These are phyloP conservation scores for Camponotus floridanus DNA, from an alignment of 1,140 invertebrate genomes.

Conservation along the genomic window DNA sequence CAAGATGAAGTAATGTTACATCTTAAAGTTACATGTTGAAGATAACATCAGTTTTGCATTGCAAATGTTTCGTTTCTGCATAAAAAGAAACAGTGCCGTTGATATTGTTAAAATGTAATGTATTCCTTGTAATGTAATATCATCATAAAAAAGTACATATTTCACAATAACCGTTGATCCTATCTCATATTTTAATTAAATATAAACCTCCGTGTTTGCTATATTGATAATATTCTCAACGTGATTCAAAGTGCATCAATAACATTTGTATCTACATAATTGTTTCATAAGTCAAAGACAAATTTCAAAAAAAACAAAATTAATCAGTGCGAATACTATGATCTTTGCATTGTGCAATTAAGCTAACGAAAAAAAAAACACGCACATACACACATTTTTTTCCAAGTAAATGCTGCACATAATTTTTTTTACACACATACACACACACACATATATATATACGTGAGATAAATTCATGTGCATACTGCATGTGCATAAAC, in stretches of 20 bases:
- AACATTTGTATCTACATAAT: neutral
- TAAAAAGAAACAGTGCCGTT: constrained; percentile 18
- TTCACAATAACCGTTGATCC: constrained; percentile 50
- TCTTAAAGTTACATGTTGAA: no score
- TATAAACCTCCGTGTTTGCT: neutral
- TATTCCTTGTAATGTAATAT: neutral
- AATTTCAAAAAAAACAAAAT: neutral
- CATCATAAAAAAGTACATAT: constrained; percentile 31
- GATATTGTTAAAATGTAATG: constrained; percentile 4
- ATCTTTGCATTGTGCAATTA: no score
- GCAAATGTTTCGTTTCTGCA: constrained; percentile 1
- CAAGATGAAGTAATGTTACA: neutral
- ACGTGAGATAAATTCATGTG: neutral
- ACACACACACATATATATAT: neutral
- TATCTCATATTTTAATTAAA: constrained; percentile 17
- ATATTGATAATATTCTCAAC: neutral
- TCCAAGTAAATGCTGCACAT: no score
- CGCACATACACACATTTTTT: no score
- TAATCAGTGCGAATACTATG: no score
- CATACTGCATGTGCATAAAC: no score
- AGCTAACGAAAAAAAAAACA: no score
- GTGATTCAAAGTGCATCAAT: neutral
- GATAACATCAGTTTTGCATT: neutral
- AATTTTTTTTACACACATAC: neutral
- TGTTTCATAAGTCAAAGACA: neutral